These are phyloP conservation scores for Turdus rufiventris DNA, from an alignment of 2,113 vertebrate genomes.

Conservation along the genomic window DNA sequence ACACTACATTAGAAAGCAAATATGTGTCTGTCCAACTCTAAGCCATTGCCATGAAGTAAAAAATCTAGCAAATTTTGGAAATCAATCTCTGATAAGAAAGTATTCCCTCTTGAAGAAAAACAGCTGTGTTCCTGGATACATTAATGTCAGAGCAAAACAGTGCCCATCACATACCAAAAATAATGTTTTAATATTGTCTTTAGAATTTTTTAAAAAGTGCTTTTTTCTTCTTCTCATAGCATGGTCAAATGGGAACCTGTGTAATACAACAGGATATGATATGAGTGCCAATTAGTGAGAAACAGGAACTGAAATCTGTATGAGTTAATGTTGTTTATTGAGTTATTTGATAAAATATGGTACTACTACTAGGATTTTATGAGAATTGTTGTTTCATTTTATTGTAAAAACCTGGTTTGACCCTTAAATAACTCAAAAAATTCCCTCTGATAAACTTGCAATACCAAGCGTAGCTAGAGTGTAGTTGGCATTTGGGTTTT, in stretches of 20 bases:
- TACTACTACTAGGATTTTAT: neutral
- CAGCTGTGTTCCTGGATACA: neutral
- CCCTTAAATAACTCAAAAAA: neutral
- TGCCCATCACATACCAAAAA: neutral
- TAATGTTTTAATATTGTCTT: neutral
- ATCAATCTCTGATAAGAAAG: neutral
- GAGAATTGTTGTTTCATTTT: neutral
- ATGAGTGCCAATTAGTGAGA: neutral
- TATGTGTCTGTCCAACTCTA: neutral
- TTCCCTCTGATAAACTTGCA: neutral
- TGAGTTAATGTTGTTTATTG: neutral
- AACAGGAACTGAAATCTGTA: conserved; percentile 37
- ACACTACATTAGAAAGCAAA: neutral
- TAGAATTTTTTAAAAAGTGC: neutral
- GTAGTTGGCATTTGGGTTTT: neutral
- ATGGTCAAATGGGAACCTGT: neutral
- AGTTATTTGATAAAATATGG: neutral
- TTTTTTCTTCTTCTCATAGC: neutral
- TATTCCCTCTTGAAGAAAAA: neutral
- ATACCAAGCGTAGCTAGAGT: neutral
- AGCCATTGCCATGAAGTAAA: neutral
- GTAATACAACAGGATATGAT: conserved; percentile 30
- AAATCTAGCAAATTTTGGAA: neutral
- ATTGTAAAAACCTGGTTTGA: neutral
- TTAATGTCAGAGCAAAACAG: neutral